Evolutionary conservation across 1,140 invertebrate species (phyloP), one percentile per base, ranked within the genome.

Genomic region (Hycleus cichorii): DNA sequence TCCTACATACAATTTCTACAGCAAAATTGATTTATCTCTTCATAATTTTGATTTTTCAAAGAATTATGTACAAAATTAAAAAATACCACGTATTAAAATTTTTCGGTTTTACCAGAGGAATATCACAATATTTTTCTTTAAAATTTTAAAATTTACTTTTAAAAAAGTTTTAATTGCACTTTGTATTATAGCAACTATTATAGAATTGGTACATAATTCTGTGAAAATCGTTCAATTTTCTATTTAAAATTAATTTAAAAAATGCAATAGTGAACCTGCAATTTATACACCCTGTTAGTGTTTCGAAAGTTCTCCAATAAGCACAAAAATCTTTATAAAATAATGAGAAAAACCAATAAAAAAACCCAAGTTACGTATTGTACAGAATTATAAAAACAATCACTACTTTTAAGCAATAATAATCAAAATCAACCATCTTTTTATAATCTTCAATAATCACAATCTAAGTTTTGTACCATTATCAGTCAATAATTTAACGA

Each of bases 381-480:
- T 53, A 53, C 51, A 53, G 51, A 53, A 53, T 53, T 45, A 46
- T 53, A 38, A 53, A 53, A 51, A 52, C 26, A 24, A 27, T 52
- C 40, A 53, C 51, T 45, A 53, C 27, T 53, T 46, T 49, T 43
- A 43, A 43, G 45, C 46, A 53, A 53, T 32, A 5, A 32, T 32
- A 32, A 32, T 32, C 32, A 32, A 32, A 32, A 32, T 32, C 51
- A 53, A 32, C 43, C 51, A 46, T 7, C 4, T 32, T 32, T 32
- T 4, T 32, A 18, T 18, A 18, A 18, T 32, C 43, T 53, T 32
- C 42, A 46, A 44, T 44, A 52, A 52, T 53, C 51, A 53, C 51
- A 53, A 53, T 45, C 51, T 53, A 53, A 45, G 32, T 32, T 53
- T 53, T 53, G 51, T 53, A 53, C 51, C 51, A 53, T 53, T 45